These are phyloP conservation scores for Eublepharis macularius DNA, from an alignment of 2,113 vertebrate species.

Conservation along the genomic window DNA sequence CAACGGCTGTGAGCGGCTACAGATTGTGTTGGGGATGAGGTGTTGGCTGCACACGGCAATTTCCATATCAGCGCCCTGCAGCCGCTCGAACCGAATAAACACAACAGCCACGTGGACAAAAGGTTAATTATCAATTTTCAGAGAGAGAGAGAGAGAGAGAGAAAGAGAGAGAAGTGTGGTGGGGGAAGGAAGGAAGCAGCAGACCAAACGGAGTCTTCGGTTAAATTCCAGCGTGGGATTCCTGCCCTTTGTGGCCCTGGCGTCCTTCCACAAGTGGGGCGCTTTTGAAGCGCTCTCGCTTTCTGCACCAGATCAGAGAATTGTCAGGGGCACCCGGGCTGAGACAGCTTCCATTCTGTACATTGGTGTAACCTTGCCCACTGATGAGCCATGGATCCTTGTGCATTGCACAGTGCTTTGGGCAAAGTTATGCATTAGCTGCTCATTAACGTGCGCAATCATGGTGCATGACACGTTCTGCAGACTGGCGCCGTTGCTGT, in stretches of 20 bases:
- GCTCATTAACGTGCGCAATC: no score
- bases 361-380: background rate
- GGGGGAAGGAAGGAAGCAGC: background rate
- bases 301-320: background rate
- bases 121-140: constrained; percentile 87
- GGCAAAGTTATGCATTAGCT: background rate
- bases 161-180: constrained; percentile 33
- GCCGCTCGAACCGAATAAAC: constrained; percentile 79
- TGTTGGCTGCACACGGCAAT: constrained; percentile 81
- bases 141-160: constrained; percentile 53
- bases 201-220: background rate
- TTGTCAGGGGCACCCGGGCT: background rate
- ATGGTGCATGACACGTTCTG: background rate
- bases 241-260: background rate
- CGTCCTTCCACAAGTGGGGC: background rate
- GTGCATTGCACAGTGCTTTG: background rate
- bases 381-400: background rate
- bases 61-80: constrained; percentile 87
- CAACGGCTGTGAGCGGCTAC: constrained; percentile 74
- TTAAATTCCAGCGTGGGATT: background rate
- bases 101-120: constrained; percentile 79
- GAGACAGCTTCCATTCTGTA: background rate
- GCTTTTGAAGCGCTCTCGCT: background rate
- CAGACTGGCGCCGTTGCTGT: background rate
- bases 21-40: constrained; percentile 72